Conservation (phyloP, 2,113 vertebrate species). For the Antechinus flavipes region DNA sequence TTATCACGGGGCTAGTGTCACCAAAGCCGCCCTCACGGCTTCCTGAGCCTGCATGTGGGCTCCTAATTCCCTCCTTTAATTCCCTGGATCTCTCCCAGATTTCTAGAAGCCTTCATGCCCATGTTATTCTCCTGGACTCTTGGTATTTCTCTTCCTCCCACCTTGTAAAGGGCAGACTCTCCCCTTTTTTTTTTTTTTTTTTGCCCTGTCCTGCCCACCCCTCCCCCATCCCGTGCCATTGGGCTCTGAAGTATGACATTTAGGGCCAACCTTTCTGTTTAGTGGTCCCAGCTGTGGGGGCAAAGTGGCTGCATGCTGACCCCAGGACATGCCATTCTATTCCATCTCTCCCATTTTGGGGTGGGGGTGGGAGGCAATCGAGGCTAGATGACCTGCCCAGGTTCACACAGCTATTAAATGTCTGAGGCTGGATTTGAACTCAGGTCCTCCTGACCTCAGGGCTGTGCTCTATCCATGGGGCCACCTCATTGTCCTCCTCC, state of each 20-base stretch:
- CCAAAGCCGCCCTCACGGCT: background rate
- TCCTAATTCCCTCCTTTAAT: background rate
- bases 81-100: background rate
- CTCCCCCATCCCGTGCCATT: background rate
- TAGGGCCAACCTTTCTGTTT: background rate
- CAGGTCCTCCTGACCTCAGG: background rate
- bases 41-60: background rate
- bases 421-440: background rate
- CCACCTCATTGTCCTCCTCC: background rate
- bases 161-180: background rate
- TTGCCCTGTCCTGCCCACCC: background rate
- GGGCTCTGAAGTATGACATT: background rate
- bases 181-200: background rate
- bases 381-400: background rate
- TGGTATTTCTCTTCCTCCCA: background rate
- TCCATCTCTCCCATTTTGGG: background rate
- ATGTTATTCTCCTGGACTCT: background rate
- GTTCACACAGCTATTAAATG: background rate
- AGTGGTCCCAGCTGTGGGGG: background rate
- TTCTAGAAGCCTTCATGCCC: background rate
- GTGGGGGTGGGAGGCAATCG: background rate
- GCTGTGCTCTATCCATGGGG: background rate
- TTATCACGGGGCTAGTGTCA: background rate
- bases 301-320: background rate
- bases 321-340: background rate